Conservation (phyloP, 2,888 invertebrate species). For the Agapostemon virescens region DNA sequence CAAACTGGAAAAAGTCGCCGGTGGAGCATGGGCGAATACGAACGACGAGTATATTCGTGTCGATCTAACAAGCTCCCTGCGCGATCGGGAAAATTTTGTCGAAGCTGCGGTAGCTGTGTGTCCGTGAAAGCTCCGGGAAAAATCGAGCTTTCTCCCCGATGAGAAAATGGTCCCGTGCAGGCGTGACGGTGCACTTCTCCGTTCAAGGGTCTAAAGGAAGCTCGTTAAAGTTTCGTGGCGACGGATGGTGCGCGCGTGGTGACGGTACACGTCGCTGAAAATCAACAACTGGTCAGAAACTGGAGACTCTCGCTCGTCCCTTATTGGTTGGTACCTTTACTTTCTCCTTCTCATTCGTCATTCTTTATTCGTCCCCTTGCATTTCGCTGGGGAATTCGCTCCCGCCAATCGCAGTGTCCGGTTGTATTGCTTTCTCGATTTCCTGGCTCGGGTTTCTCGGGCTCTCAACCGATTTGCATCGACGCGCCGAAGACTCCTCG, state of each 20-base stretch:
- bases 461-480: background rate
- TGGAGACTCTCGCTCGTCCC: background rate
- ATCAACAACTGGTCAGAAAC: slow-evolving; percentile 14
- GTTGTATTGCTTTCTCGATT: slow-evolving; percentile 38
- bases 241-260: slow-evolving; percentile 3
- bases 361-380: background rate
- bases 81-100: background rate
- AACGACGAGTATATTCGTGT: background rate
- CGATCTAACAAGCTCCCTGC: background rate
- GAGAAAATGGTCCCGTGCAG: background rate
- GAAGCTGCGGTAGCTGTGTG: background rate
- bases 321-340: background rate
- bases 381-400: slow-evolving; percentile 4
- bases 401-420: slow-evolving; percentile 52
- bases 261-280: slow-evolving; percentile 38
- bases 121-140: too few species aligned
- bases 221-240: slow-evolving; percentile 29
- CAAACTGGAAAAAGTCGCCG: background rate
- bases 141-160: background rate
- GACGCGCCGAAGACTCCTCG: background rate
- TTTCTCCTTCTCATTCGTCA: background rate
- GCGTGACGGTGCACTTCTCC: background rate
- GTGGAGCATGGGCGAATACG: too few species aligned
- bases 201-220: slow-evolving; percentile 12
- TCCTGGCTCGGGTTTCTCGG: background rate